Evolutionary conservation across 2,888 invertebrate genomes (phyloP).

Genomic region (Bombylius major): DNA sequence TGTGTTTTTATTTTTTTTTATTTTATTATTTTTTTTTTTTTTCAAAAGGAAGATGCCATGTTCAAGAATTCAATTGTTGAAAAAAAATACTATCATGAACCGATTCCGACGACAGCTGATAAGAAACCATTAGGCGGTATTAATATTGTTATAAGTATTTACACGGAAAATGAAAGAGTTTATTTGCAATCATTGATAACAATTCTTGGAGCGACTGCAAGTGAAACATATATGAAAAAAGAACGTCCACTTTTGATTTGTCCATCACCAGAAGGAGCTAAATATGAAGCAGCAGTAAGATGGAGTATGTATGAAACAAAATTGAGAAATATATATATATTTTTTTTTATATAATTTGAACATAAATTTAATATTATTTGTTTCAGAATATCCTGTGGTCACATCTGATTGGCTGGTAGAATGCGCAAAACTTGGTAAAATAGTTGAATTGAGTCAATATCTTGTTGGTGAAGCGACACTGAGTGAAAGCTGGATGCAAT

Average conservation of each 20-base stretch:
- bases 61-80: conserved; percentile 45
- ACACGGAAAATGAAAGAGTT: conserved; percentile 56
- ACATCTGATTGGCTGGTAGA: conserved; percentile 61
- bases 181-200: conserved; percentile 59
- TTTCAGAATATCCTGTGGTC: conserved; percentile 53
- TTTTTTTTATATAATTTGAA: neutral
- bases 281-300: conserved; percentile 67
- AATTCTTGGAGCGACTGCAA: conserved; percentile 55
- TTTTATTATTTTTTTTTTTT: neutral
- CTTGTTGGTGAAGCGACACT: conserved; percentile 43
- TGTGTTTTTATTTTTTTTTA: neutral
- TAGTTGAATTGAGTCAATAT: conserved; percentile 43
- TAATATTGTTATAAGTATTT: conserved; percentile 69
- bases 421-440: conserved; percentile 44
- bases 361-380: no score
- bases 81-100: conserved; percentile 59
- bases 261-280: conserved; percentile 59
- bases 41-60: conserved; percentile 30
- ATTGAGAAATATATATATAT: no score
- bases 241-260: conserved; percentile 75
- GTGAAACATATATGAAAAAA: conserved; percentile 54
- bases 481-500: neutral
- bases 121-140: conserved; percentile 49
- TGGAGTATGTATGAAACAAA: conserved; percentile 46
- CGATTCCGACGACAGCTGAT: conserved; percentile 41